Percentiles rank a stretch among this genome's conserved stretches.
phyloP scores from a whole-genome alignment of 2,797 vertebrate species.

The Borostomias antarcticus region DNA sequence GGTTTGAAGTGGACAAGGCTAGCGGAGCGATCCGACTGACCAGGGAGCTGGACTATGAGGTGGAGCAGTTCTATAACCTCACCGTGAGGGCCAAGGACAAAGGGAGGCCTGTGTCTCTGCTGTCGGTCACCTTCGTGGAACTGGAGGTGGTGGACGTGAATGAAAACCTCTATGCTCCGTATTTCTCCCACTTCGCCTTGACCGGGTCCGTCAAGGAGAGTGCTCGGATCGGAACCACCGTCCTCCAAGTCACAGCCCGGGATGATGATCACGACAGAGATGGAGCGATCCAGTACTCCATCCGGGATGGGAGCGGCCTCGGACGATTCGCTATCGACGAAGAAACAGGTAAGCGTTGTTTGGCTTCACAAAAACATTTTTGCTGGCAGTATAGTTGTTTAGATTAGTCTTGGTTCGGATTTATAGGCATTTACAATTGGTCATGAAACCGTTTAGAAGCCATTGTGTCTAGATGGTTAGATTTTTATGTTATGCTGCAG shows the following conservation, averaged over 20 bases:
- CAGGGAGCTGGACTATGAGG: slow-evolving; percentile 94
- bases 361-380: not conserved
- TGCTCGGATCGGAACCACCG: slow-evolving; percentile 87
- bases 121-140: slow-evolving; percentile 92
- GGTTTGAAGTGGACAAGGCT: slow-evolving; percentile 90
- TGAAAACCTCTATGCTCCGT: slow-evolving; percentile 92
- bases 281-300: slow-evolving; percentile 94
- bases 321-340: slow-evolving; percentile 94
- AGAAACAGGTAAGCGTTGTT: slow-evolving; percentile 82
- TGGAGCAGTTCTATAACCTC: slow-evolving; percentile 95
- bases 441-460: not conserved
- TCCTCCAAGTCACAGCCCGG: slow-evolving; percentile 86
- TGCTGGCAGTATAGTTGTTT: not conserved
- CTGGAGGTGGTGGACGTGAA: slow-evolving; percentile 97
- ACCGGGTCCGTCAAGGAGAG: slow-evolving; percentile 91
- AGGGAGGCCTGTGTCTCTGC: slow-evolving; percentile 90
- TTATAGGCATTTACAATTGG: slow-evolving; percentile 10
- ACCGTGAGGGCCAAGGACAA: slow-evolving; percentile 94
- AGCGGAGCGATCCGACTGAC: slow-evolving; percentile 91
- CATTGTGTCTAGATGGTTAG: not conserved
- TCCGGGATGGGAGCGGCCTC: slow-evolving; percentile 93
- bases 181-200: slow-evolving; percentile 90
- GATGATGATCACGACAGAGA: slow-evolving; percentile 93
- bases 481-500: not conserved
- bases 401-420: slow-evolving; percentile 1